Evolutionary conservation across 2,888 invertebrate species (phyloP).

Genomic region (Pogonocherus hispidulus): DNA sequence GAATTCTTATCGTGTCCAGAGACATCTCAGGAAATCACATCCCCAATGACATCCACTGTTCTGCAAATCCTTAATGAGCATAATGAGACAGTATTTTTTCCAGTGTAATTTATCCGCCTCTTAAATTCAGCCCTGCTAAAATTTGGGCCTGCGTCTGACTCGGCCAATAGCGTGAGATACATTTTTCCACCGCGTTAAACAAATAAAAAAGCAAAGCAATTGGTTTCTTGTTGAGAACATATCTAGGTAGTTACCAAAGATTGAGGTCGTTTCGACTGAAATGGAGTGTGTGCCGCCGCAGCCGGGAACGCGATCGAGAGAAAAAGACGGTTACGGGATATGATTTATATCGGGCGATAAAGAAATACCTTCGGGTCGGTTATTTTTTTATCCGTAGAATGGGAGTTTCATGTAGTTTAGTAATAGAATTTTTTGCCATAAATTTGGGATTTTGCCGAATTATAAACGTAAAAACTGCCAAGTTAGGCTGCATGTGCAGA

Average conservation of each 20-base stretch:
- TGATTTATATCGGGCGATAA: conserved; percentile 50
- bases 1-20: no score
- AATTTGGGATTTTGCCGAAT: conserved; percentile 20
- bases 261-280: conserved; percentile 48
- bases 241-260: conserved; percentile 44
- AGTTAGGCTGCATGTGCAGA: not conserved
- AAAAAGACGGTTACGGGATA: conserved; percentile 41
- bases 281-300: conserved; percentile 44
- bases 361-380: conserved; percentile 45
- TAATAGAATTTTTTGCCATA: conserved; percentile 30
- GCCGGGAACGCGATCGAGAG: conserved; percentile 37
- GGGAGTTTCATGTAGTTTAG: conserved; percentile 43
- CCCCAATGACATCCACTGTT: no score
- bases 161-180: conserved; percentile 13
- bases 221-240: conserved; percentile 38
- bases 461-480: conserved; percentile 10
- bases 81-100: not conserved
- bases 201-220: conserved; percentile 37
- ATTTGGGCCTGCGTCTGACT: conserved; percentile 11
- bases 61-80: no score
- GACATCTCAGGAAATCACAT: no score
- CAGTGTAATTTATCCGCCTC: conserved; percentile 1
- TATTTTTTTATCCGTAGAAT: conserved; percentile 48
- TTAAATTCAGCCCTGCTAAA: not conserved
- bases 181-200: conserved; percentile 26